phyloP scores from a whole-genome alignment of 2,113 vertebrate genomes.

The Actenoides lindsayi region DNA sequence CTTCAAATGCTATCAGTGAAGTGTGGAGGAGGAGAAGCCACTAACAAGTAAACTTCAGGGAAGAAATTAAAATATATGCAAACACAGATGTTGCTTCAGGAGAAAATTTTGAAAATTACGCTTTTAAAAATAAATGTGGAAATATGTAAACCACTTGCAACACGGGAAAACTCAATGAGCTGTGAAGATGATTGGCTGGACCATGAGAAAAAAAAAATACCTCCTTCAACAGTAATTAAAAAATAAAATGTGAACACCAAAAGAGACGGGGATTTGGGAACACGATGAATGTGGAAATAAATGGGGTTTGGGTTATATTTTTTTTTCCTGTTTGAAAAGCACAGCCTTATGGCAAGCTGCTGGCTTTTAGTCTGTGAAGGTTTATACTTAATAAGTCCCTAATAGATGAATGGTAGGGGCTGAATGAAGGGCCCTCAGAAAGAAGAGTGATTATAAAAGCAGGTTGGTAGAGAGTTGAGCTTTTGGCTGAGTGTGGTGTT shows the following conservation, averaged over 20 bases:
- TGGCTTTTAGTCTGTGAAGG: neutral
- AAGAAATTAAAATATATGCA: neutral
- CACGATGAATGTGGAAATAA: neutral
- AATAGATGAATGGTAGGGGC: neutral
- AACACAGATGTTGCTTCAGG: neutral
- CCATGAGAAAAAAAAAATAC: neutral
- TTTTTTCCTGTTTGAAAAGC: neutral
- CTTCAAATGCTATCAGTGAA: neutral
- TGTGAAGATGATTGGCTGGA: slow-evolving; percentile 25
- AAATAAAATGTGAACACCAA: slow-evolving; percentile 11
- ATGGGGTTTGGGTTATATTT: accelerated
- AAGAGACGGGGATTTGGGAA: neutral
- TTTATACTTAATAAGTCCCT: neutral
- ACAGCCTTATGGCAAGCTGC: neutral
- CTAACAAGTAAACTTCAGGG: neutral
- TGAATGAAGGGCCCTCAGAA: neutral
- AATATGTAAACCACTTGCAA: slow-evolving; percentile 29
- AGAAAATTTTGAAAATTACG: neutral
- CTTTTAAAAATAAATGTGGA: slow-evolving; percentile 10
- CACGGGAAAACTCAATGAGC: neutral
- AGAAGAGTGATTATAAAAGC: neutral
- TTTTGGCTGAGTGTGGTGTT: neutral
- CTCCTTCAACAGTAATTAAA: slow-evolving; percentile 28
- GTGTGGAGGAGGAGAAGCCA: neutral
- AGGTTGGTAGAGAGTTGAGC: neutral